Percentiles rank a stretch among this genome's conserved stretches.
phyloP scores from a whole-genome alignment of 92 coral and sea anemone genomes.

The Parazoanthus swiftii region DNA sequence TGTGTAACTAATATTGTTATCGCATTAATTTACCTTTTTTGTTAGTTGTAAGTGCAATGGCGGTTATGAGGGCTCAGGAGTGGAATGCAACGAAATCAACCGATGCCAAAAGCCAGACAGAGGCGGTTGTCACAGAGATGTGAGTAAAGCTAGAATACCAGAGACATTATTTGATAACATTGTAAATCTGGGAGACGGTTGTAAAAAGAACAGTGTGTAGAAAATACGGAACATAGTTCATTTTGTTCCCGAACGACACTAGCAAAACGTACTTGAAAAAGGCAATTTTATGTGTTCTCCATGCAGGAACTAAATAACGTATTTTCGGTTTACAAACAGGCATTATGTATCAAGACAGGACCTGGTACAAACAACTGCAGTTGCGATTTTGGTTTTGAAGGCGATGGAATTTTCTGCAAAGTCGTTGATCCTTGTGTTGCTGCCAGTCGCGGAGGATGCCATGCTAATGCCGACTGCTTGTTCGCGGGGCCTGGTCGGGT shows the following conservation, averaged over 20 bases:
- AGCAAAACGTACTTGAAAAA: too few relatives aligned
- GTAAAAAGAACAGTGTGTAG: too few relatives aligned
- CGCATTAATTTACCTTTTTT: neutral
- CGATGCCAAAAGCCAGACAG: slow-evolving; percentile 72
- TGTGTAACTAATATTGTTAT: too few relatives aligned
- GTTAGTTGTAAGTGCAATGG: slow-evolving; percentile 79
- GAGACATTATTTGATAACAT: too few relatives aligned
- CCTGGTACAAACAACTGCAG: slow-evolving; percentile 85
- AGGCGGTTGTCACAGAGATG: slow-evolving; percentile 89
- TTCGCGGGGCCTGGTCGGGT: slow-evolving; percentile 92
- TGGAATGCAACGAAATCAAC: slow-evolving; percentile 70
- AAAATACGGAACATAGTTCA: too few relatives aligned
- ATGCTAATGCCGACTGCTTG: slow-evolving; percentile 78
- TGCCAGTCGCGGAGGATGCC: slow-evolving; percentile 65
- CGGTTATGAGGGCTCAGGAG: slow-evolving; percentile 81
- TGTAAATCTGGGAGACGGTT: too few relatives aligned
- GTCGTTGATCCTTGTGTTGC: slow-evolving; percentile 72
- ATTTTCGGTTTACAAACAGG: slow-evolving; percentile 46
- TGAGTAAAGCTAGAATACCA: slow-evolving; percentile 29
- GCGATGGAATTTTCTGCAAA: slow-evolving; percentile 79
- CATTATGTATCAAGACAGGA: slow-evolving; percentile 75
- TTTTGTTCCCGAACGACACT: neutral
- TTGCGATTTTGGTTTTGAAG: slow-evolving; percentile 76
- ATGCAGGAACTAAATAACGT: neutral
- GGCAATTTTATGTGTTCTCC: neutral